Percentiles rank a stretch among this genome's conserved stretches.
phyloP scores from a whole-genome alignment of 1,140 invertebrate species.

The Scaptodrosophila lebanonensis region DNA sequence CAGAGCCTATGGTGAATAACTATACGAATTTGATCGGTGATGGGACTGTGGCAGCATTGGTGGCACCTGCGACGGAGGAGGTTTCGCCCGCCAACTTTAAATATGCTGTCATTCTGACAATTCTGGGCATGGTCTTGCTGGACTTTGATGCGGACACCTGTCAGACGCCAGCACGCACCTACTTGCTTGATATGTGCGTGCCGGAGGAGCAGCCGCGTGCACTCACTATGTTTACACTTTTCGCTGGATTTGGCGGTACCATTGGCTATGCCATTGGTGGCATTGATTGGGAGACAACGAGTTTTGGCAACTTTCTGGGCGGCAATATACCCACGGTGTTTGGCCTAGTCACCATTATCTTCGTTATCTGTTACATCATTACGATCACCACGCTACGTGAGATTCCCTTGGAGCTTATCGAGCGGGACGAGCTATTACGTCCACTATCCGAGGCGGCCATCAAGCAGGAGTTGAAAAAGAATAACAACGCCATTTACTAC shows the following conservation, averaged over 20 bases:
- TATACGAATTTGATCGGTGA: constrained; percentile 1
- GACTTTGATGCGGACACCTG: constrained; percentile 92
- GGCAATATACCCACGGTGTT: constrained; percentile 89
- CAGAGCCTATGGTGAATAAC: constrained; percentile 6
- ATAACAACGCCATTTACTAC: constrained; percentile 60
- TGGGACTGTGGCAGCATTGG: constrained; percentile 48
- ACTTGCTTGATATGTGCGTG: constrained; percentile 88
- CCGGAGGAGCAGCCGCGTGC: constrained; percentile 89
- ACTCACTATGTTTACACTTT: constrained; percentile 88
- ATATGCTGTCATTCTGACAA: constrained; percentile 85
- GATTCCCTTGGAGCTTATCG: constrained; percentile 81
- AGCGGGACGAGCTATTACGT: constrained; percentile 65
- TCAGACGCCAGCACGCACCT: constrained; percentile 88
- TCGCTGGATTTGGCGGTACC: constrained; percentile 89
- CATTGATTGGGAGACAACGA: constrained; percentile 86
- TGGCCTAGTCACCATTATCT: constrained; percentile 84
- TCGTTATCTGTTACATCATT: constrained; percentile 82
- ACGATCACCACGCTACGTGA: constrained; percentile 86
- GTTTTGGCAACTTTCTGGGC: constrained; percentile 82
- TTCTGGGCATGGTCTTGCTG: constrained; percentile 88
- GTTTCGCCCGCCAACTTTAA: constrained; percentile 43
- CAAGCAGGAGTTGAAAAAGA: constrained; percentile 76
- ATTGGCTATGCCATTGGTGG: constrained; percentile 89
- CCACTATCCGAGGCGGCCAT: constrained; percentile 72
- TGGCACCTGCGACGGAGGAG: neutral